Percentiles rank a stretch among this genome's conserved stretches.
phyloP scores from a whole-genome alignment of 2,797 vertebrate species.

The Fistularia tabacaria region DNA sequence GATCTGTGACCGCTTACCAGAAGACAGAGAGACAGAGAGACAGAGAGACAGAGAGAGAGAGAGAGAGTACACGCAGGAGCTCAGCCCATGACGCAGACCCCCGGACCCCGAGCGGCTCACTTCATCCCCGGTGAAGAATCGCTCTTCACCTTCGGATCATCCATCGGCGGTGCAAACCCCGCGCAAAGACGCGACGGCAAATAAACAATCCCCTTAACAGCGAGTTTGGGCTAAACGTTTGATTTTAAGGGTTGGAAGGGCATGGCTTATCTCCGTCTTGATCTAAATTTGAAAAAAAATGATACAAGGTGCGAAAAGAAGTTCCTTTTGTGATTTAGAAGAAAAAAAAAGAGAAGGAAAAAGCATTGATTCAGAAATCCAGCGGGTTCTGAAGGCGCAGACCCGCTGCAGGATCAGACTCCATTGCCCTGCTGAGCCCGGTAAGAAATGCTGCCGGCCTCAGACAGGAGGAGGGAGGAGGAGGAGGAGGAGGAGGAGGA shows the following conservation, averaged over 20 bases:
- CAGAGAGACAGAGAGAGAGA: no score
- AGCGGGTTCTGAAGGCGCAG: slow-evolving; percentile 11
- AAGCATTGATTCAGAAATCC: background rate
- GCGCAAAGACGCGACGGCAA: no score
- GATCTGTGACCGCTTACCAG: background rate
- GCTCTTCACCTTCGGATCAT: slow-evolving; percentile 27
- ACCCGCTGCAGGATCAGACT: slow-evolving; percentile 43
- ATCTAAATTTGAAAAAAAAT: no score
- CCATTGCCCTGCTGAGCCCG: slow-evolving; percentile 13
- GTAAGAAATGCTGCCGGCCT: slow-evolving; percentile 21
- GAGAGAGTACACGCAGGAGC: slow-evolving; percentile 37
- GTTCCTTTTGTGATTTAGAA: background rate
- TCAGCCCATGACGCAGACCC: slow-evolving; percentile 72
- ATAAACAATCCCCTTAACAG: no score
- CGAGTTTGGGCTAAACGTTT: no score
- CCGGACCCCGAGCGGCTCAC: slow-evolving; percentile 37
- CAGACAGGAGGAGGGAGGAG: slow-evolving; percentile 25
- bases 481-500: slow-evolving; percentile 33
- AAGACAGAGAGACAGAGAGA: no score
- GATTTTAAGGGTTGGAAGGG: no score
- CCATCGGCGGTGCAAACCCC: slow-evolving; percentile 36
- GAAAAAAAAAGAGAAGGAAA: background rate
- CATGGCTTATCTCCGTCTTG: no score
- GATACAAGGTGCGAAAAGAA: no score
- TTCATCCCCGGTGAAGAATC: slow-evolving; percentile 30